Evolutionary conservation across 2,113 vertebrate species (phyloP).

Genomic region (Equus quagga): DNA sequence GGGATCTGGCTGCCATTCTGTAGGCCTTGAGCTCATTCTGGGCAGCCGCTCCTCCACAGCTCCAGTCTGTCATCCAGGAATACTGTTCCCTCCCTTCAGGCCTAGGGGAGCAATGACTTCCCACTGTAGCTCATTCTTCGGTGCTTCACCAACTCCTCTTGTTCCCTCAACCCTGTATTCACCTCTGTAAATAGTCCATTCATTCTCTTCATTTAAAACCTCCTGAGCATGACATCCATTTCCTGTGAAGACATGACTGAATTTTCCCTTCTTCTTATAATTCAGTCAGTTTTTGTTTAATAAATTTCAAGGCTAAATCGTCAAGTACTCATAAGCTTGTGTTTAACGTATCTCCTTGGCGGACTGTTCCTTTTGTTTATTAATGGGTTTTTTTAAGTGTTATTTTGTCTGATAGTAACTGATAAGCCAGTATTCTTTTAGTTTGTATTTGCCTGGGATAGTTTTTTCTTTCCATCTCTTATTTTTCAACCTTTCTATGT

Average conservation of each 20-base stretch:
- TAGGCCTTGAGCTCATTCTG: background rate
- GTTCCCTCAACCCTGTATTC: background rate
- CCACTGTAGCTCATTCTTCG: background rate
- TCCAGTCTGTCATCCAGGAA: background rate
- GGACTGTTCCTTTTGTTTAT: background rate
- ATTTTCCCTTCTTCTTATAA: constrained; percentile 37
- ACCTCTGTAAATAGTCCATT: background rate
- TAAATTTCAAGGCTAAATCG: background rate
- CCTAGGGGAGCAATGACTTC: background rate
- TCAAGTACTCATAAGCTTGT: background rate
- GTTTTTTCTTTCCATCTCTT: background rate
- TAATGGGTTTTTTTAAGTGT: background rate
- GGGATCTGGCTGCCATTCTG: background rate
- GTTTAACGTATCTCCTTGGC: background rate
- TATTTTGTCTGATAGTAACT: background rate
- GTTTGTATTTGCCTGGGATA: background rate
- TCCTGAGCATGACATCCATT: background rate
- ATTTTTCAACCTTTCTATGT: background rate
- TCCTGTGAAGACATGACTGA: background rate
- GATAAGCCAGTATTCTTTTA: background rate
- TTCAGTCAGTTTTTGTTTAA: background rate
- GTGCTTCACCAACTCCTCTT: background rate
- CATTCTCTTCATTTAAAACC: background rate
- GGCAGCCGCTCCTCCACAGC: background rate
- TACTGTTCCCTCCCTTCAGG: background rate